A percentile compares a stretch with the other conserved stretches of the same genome.
Conservation (phyloP, 2,797 vertebrate species). For the Brachyalestes nurse region DNA sequence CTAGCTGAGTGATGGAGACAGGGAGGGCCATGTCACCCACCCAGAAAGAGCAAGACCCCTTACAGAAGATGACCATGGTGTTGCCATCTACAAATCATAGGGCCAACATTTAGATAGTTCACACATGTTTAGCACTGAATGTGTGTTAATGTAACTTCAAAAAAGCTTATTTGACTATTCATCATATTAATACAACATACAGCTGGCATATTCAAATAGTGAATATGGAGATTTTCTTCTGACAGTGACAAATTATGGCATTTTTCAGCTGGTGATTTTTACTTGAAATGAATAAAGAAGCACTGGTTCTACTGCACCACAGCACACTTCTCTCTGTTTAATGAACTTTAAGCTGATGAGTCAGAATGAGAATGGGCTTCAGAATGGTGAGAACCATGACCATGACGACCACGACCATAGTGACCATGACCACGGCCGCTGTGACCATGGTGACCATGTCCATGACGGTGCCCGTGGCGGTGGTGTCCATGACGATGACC, state of each 20-base stretch:
- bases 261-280: not conserved
- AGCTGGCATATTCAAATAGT: no score
- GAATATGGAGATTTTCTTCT: not conserved
- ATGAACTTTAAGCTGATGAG: not conserved
- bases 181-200: no score
- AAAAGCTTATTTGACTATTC: no score
- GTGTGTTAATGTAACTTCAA: no score
- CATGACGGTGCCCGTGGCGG: not conserved
- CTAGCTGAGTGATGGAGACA: no score
- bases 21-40: no score
- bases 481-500: not conserved
- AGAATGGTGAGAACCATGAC: not conserved
- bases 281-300: not conserved
- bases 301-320: not conserved
- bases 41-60: no score
- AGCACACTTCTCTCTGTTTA: not conserved
- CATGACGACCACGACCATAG: not conserved
- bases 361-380: not conserved
- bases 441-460: conserved; percentile 5
- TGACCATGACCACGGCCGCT: not conserved
- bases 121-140: no score
- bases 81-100: no score
- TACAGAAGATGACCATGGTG: no score
- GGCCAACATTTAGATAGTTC: no score
- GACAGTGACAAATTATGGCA: not conserved